Conservation (phyloP, 1,140 invertebrate genomes). For the Scaptomyza graminum region DNA sequence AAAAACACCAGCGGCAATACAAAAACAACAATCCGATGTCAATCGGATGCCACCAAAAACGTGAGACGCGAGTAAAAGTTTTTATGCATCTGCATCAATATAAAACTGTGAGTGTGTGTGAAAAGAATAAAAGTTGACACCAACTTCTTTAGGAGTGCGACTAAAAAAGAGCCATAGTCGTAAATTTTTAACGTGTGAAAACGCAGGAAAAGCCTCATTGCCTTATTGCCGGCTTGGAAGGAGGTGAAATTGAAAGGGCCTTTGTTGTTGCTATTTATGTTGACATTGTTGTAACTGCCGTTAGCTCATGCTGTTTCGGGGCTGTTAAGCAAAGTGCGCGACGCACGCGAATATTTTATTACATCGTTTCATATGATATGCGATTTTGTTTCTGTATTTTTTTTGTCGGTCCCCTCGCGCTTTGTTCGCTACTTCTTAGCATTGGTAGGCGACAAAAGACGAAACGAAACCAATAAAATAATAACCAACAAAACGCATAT, state of each 20-base stretch:
- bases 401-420: conserved; percentile 26
- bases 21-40: conserved; percentile 40
- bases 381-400: conserved; percentile 33
- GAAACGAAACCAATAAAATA: conserved; percentile 52
- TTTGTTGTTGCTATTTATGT: conserved; percentile 49
- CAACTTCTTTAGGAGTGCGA: conserved; percentile 26
- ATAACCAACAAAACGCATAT: conserved; percentile 35
- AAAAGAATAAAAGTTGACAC: conserved; percentile 37
- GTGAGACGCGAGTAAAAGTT: conserved; percentile 40
- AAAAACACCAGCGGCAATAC: conserved; percentile 27
- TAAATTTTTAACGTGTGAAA: conserved; percentile 81
- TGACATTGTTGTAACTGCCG: conserved; percentile 49
- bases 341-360: conserved; percentile 79
- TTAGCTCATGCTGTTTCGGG: conserved; percentile 50
- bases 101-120: conserved; percentile 12
- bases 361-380: conserved; percentile 72
- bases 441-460: conserved; percentile 61
- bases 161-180: conserved; percentile 56
- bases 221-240: conserved; percentile 69
- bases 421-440: conserved; percentile 69
- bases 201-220: conserved; percentile 80
- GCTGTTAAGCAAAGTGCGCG: conserved; percentile 59
- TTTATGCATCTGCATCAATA: conserved; percentile 19
- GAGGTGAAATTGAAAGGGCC: conserved; percentile 65
- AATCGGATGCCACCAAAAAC: conserved; percentile 41